Evolutionary conservation across 2,888 invertebrate species (phyloP), one percentile per base, ranked within the genome.

Genomic region (Dicycla oo): DNA sequence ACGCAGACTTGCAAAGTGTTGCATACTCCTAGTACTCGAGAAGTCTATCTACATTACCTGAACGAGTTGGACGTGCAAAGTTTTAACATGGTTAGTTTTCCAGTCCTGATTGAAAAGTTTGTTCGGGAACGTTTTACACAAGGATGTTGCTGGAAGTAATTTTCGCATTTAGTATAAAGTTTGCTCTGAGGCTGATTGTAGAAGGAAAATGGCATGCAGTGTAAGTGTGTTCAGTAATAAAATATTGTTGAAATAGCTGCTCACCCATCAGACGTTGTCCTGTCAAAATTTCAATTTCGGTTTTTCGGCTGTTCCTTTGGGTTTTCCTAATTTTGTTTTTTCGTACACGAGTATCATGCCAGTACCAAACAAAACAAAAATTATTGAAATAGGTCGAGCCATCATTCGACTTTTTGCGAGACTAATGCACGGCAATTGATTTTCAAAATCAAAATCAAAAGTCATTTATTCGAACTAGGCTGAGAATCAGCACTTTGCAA

Each of bases 71-170:
- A 45, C n/a, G 49, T 26, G 43, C 4, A 40, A 72, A 82, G 73
- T 81, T 82, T 58, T 65, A 65, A 78, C 53, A 45, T 47, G 40
- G 38, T 66, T 82, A 73, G 73, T 68, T 72, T 61, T 65, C 61
- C 23, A 38, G 49, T 51, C 23, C 66, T 73, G 73, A 82, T 80
- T 80, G 64, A 82, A 80, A 78, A 80, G 79, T 80, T 82, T 62
- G 57, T 65, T 45, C 20, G 8, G 18, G 49, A 62, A 65, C 45
- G 49, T 57, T 78, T 77, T 65, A 64, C 57, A 58, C 49, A 54
- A n/a, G 57, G 7, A n/a, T 57, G 72, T 49, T 68, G 61, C 20
- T 11, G 3, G 20, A 53, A 53, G 78, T 72, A 56, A 58, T 81
- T 60, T 81, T 64, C 34, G 10, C 63, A 53, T 56, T 40, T 76